Evolutionary conservation across 1,140 invertebrate genomes (phyloP), one percentile per base, ranked within the genome.

Genomic region (Drosophila malerkotliana): DNA sequence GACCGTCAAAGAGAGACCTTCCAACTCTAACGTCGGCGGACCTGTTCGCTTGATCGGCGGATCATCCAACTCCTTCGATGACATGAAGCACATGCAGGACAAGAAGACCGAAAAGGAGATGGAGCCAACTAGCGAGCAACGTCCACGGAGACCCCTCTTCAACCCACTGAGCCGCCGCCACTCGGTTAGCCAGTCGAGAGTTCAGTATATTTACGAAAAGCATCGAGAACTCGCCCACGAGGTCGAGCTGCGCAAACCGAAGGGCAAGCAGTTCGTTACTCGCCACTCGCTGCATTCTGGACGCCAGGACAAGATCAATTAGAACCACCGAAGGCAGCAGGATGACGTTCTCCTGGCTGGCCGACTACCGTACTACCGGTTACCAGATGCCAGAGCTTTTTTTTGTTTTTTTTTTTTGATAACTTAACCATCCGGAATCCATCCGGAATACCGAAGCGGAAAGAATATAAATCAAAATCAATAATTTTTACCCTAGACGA

Each of bases 151-250:
- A 1, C 59, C 62, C 8, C n/a, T 57, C 2, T 57, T 67, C 30
- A 82, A 82, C 55, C 79, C 72, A 0, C 15, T 82, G 4, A 59
- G 71, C 24, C 74, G 72, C 15, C 79, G 79, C 41, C 63, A 66
- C 10, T 44, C 62, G 1, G 79, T 82, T 4, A 71, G 74, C 47
- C 51, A 68, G 8, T 59, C 63, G 2, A 79, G 79, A 1, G 51
- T 82, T 2, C 63, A 82, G 37, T 82, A 57, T 28, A 82, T 82
- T 2, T 64, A 67, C 21, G 79, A 82, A n/a, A 62, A 66, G 0
- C 54, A 79, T 28, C 64, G 77, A 47, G 53, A 74, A 2, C 41
- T 63, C 32, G 34, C 49, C 41, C 21, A 56, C n/a, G 79, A 78
- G 24, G 28, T 45, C 7, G 63, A 74, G 15, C 15, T 6, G 9